Percentiles rank a stretch among this genome's conserved stretches.
phyloP scores from a whole-genome alignment of 2,797 vertebrate species.

The Rallus crepitans region DNA sequence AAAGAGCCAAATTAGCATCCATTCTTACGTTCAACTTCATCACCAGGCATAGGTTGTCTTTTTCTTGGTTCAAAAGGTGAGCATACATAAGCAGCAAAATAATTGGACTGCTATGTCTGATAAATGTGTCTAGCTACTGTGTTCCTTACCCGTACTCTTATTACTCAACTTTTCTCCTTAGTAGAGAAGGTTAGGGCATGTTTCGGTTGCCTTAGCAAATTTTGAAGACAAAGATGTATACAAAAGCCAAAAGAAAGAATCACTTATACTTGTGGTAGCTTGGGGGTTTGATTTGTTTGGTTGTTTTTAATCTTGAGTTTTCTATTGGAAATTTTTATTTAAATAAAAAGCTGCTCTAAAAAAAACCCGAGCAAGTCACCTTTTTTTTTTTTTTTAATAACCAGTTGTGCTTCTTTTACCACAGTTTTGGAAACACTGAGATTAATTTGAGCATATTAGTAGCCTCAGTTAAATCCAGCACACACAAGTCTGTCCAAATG shows the following conservation, averaged over 20 bases:
- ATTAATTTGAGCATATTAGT: not conserved
- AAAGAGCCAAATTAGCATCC: not conserved
- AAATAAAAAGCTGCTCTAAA: not conserved
- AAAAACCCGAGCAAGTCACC: no score
- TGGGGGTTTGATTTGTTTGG: no score
- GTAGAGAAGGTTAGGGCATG: not conserved
- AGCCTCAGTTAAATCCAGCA: not conserved
- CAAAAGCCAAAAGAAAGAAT: not conserved
- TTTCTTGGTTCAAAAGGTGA: not conserved
- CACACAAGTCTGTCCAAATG: not conserved
- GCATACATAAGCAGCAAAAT: not conserved
- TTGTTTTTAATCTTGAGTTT: not conserved
- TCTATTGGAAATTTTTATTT: not conserved
- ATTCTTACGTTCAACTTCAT: not conserved
- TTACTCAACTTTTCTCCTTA: not conserved
- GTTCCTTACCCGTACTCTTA: not conserved
- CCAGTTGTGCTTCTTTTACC: not conserved
- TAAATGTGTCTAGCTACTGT: not conserved
- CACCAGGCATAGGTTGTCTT: rapidly evolving
- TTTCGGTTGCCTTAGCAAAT: not conserved
- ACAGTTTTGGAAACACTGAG: not conserved
- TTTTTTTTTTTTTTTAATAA: no score
- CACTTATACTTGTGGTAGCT: not conserved
- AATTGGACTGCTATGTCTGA: not conserved
- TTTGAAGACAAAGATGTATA: not conserved